Evolutionary conservation across 2,888 invertebrate species (phyloP).

Genomic region (Minunthozetes semirufus): DNA sequence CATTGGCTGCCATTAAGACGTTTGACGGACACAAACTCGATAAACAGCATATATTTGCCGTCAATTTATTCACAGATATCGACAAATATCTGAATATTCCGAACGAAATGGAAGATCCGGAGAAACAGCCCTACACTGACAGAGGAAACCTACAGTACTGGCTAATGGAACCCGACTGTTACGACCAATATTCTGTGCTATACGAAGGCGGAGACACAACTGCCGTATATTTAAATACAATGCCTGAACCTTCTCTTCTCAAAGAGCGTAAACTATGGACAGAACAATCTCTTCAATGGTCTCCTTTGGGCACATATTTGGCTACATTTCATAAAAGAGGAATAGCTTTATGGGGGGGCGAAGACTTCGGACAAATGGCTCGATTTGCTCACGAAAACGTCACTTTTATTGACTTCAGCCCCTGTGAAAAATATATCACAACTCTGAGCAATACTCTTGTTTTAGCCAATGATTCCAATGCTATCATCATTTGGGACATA

Average conservation of each 20-base stretch:
- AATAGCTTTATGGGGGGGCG: slow-evolving; percentile 95
- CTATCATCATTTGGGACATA: slow-evolving; percentile 90
- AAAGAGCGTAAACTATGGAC: slow-evolving; percentile 61
- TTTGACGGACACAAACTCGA: slow-evolving; percentile 81
- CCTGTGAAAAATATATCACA: slow-evolving; percentile 85
- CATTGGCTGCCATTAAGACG: slow-evolving; percentile 77
- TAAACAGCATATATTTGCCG: slow-evolving; percentile 86
- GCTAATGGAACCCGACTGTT: slow-evolving; percentile 85
- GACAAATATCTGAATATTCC: slow-evolving; percentile 85
- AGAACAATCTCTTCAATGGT: slow-evolving; percentile 77
- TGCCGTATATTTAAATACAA: slow-evolving; percentile 78
- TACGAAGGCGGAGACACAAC: slow-evolving; percentile 73
- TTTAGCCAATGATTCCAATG: slow-evolving; percentile 62
- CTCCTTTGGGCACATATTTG: slow-evolving; percentile 90
- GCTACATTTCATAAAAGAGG: slow-evolving; percentile 93
- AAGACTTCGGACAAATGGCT: slow-evolving; percentile 81
- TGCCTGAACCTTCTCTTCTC: slow-evolving; percentile 72
- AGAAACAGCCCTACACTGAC: slow-evolving; percentile 78
- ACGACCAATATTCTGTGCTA: slow-evolving; percentile 89
- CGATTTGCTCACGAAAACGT: slow-evolving; percentile 79
- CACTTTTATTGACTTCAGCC: slow-evolving; percentile 93
- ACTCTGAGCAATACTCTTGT: slow-evolving; percentile 77
- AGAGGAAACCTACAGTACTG: slow-evolving; percentile 88
- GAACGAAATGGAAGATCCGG: slow-evolving; percentile 86
- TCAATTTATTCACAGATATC: slow-evolving; percentile 91